A percentile compares a stretch with the other conserved stretches of the same genome.
Conservation (phyloP, 2,888 invertebrate genomes). For the Saturnia pavonia region DNA sequence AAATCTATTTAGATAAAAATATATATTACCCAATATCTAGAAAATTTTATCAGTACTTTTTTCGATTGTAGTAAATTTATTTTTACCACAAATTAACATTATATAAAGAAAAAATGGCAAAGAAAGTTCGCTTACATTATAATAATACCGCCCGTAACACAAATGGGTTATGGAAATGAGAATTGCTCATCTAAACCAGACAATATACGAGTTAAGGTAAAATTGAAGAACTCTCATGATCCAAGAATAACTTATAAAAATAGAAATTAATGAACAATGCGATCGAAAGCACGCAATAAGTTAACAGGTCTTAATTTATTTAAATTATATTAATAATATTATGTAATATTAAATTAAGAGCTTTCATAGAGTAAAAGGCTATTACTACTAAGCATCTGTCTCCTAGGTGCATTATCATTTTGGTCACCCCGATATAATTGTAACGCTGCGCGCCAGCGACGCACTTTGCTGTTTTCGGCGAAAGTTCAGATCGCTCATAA, state of each 20-base stretch:
- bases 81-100: background rate
- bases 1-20: no score
- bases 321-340: no score
- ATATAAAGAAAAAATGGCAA: background rate
- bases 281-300: constrained; percentile 21
- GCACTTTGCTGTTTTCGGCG: no score
- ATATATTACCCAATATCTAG: background rate
- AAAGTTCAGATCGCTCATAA: no score
- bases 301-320: constrained; percentile 14
- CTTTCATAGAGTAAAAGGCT: no score
- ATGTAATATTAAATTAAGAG: no score
- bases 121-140: background rate
- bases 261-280: constrained; percentile 30
- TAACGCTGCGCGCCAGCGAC: no score
- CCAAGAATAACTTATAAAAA: constrained; percentile 30
- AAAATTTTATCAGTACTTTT: background rate
- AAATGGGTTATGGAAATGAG: constrained; percentile 22
- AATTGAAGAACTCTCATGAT: constrained; percentile 28
- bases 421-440: no score
- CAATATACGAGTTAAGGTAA: constrained; percentile 25
- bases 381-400: background rate
- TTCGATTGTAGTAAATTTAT: background rate
- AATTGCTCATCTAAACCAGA: constrained; percentile 15
- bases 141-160: constrained; percentile 13
- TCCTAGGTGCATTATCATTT: no score